These are phyloP conservation scores for Pollenia angustigena DNA, from an alignment of 2,888 invertebrate genomes.

Conservation along the genomic window DNA sequence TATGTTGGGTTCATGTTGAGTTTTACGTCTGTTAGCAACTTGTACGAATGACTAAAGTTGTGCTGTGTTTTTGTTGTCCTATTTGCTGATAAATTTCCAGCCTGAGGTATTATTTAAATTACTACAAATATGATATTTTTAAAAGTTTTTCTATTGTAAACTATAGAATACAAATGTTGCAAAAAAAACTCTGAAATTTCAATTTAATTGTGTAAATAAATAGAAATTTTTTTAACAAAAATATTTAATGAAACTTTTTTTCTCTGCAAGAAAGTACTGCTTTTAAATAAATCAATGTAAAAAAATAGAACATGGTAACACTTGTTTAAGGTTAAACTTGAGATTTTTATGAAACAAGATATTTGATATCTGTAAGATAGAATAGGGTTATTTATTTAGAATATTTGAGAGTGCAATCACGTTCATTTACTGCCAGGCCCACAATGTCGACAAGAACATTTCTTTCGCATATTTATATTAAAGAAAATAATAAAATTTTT, in stretches of 20 bases:
- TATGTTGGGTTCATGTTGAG: slow-evolving; percentile 34
- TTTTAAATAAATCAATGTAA: neutral
- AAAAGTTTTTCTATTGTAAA: slow-evolving; percentile 25
- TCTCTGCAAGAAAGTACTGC: neutral
- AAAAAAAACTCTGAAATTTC: slow-evolving; percentile 30
- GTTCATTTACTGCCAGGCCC: too few species aligned
- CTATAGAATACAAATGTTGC: slow-evolving; percentile 2
- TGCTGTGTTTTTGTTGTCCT: slow-evolving; percentile 38
- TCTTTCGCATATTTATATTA: too few species aligned
- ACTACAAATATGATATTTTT: slow-evolving; percentile 62
- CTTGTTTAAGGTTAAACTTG: too few species aligned
- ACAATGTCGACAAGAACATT: too few species aligned
- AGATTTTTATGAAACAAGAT: too few species aligned
- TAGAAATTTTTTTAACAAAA: slow-evolving; percentile 43
- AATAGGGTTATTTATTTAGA: too few species aligned
- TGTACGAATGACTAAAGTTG: slow-evolving; percentile 24
- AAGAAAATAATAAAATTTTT: too few species aligned
- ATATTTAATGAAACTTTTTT: slow-evolving; percentile 8
- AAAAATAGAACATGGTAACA: neutral
- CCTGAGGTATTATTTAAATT: slow-evolving; percentile 60
- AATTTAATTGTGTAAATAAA: slow-evolving; percentile 63
- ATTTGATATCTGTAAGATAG: too few species aligned
- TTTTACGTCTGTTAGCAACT: slow-evolving; percentile 48
- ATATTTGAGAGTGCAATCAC: too few species aligned
- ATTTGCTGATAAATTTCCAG: slow-evolving; percentile 57